Conservation (phyloP, 2,888 invertebrate species). For the Ophion obscuratus region DNA sequence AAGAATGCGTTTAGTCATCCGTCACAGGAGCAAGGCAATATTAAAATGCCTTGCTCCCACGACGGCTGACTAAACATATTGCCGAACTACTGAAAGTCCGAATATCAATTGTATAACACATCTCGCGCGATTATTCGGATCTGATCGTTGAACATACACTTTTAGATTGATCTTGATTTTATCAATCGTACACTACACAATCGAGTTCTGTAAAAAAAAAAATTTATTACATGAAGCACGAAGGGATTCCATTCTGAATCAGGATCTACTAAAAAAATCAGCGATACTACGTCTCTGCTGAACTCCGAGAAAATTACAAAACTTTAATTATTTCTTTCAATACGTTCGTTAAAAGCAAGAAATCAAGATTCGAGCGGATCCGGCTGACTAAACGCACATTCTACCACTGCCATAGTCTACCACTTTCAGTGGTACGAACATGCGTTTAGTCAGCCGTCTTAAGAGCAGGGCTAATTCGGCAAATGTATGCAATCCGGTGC, state of each 20-base stretch:
- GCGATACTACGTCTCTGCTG: too few relatives aligned
- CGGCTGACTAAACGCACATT: neutral
- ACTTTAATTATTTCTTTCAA: neutral
- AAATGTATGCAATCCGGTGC: conserved; percentile 10
- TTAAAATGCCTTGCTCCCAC: too few relatives aligned
- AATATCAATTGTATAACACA: too few relatives aligned
- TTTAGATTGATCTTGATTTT: too few relatives aligned
- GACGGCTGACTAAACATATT: too few relatives aligned
- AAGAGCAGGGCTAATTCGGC: neutral
- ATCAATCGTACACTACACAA: neutral
- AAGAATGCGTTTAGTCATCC: too few relatives aligned
- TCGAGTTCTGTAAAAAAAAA: neutral
- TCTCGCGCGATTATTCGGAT: too few relatives aligned
- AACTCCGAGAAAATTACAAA: too few relatives aligned
- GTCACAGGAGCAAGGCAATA: too few relatives aligned
- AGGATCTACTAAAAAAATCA: neutral
- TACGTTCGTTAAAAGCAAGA: neutral
- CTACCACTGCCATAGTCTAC: neutral
- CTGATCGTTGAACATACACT: too few relatives aligned
- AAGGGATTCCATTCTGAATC: neutral
- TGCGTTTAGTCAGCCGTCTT: neutral
- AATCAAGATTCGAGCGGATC: neutral
- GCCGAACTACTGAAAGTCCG: too few relatives aligned
- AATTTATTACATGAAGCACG: neutral
- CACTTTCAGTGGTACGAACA: neutral